phyloP scores from a whole-genome alignment of 2,888 invertebrate species.

The Eurytoma californica region DNA sequence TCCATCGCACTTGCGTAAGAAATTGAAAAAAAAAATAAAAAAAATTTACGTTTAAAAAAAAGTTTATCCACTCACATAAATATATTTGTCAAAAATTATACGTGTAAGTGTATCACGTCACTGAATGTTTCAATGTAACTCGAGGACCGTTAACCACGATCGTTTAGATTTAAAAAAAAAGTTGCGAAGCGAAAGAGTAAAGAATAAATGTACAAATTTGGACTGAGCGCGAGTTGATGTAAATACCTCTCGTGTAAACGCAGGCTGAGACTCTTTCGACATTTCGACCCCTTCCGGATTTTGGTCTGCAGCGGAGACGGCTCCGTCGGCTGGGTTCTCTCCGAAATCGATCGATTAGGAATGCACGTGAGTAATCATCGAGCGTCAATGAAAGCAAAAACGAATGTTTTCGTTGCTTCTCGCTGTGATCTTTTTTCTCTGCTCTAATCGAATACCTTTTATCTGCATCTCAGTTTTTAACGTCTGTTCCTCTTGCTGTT shows the following conservation, averaged over 20 bases:
- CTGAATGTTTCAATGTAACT: slow-evolving; percentile 22
- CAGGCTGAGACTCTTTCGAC: slow-evolving; percentile 90
- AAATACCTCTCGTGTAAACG: slow-evolving; percentile 47
- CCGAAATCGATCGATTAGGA: slow-evolving; percentile 95
- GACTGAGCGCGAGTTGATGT: background rate
- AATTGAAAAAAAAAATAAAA: background rate
- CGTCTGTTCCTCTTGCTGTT: no score
- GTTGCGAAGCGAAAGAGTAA: background rate
- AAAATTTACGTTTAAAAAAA: background rate
- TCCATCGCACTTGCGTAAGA: background rate
- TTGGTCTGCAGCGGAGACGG: slow-evolving; percentile 98
- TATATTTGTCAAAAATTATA: slow-evolving; percentile 2
- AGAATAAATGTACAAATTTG: background rate
- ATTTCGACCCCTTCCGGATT: slow-evolving; percentile 96
- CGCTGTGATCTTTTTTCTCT: no score
- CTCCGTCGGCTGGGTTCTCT: slow-evolving; percentile 97
- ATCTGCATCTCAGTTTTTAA: no score
- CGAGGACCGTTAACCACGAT: background rate
- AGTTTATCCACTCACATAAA: slow-evolving; percentile 11
- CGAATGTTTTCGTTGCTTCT: slow-evolving; percentile 12
- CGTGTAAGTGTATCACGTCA: slow-evolving; percentile 9
- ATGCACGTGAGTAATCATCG: slow-evolving; percentile 87
- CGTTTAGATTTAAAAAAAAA: background rate
- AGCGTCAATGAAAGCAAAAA: no score
- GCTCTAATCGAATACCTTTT: no score